Evolutionary conservation across 1,140 invertebrate species (phyloP), one percentile per base, ranked within the genome.

Genomic region (Drosophila ogumai): DNA sequence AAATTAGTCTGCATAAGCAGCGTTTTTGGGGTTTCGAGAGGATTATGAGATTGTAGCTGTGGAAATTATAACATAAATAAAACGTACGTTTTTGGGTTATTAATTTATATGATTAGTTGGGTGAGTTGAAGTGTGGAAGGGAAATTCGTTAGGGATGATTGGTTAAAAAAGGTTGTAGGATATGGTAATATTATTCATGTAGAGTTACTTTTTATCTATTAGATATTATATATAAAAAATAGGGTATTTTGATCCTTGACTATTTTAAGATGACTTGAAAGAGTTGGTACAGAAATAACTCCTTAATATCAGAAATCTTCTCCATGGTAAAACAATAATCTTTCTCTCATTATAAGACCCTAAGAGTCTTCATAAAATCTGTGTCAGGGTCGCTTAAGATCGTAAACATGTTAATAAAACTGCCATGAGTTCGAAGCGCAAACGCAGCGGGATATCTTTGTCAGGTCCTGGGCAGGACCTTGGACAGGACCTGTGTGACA

Each of bases 341-440:
- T 61, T 34, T 46, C 13, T 43, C 22, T 61, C 59, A 44, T 66
- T 66, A 73, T 43, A 46, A n/a, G 44, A n/a, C 40, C 13, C 17
- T 13, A 50, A 59, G 43, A 19, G 17, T 54, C 46, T 66, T 63
- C 40, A 68, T 72, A 40, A 55, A 44, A 54, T 50, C 54, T n/a
- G 22, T 66, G 46, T 66, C 69, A 67, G 58, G 66, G 67, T 58
- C 66, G 31, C 58, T 40, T 40, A 57, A 43, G 56, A 67, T 63
- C 63, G 49, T 71, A 81, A 77, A 79, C 81, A 72, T 81, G 80
- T 85, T 91, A 91, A 91, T 91, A 85, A 91, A 91, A 91, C 73
- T 85, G 88, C 75, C 90, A 77, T 69, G 82, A 82, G 61, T 66
- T 64, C 56, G 67, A 68, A 68, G 59, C 67, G 79, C 25, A 61